Evolutionary conservation across 2,113 vertebrate species (phyloP).

Genomic region (Perca flavescens): DNA sequence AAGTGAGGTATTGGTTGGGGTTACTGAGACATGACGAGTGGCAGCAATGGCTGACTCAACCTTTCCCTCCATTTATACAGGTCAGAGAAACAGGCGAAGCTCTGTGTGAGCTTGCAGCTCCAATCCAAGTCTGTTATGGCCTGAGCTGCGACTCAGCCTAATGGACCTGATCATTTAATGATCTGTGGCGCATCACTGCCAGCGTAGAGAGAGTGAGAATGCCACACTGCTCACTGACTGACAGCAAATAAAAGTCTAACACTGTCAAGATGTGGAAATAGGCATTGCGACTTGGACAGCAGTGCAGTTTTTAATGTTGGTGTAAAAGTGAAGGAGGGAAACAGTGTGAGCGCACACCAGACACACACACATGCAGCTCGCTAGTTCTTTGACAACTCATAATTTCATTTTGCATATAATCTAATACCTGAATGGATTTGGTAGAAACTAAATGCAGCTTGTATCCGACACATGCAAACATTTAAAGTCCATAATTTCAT

Average conservation of each 20-base stretch:
- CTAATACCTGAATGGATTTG: constrained; percentile 5
- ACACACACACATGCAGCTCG: neutral
- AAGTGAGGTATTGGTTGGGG: constrained; percentile 55
- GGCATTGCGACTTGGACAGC: constrained; percentile 30
- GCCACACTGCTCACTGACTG: constrained; percentile 46
- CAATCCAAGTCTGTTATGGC: constrained; percentile 42
- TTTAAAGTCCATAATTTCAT: neutral
- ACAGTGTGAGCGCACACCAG: constrained; percentile 8
- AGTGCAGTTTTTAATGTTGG: neutral
- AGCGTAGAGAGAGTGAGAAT: constrained; percentile 36
- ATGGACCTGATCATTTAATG: constrained; percentile 71
- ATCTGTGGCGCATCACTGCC: constrained; percentile 63
- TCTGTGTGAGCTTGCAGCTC: constrained; percentile 64
- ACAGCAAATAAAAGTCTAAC: constrained; percentile 42
- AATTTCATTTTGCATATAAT: constrained; percentile 6
- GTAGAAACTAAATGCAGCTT: constrained; percentile 9
- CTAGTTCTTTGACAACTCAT: neutral
- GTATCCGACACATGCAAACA: constrained; percentile 7
- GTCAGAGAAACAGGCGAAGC: constrained; percentile 69
- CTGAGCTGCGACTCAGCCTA: constrained; percentile 50
- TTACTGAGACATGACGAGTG: constrained; percentile 64
- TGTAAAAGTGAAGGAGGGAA: constrained; percentile 19
- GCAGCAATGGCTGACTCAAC: constrained; percentile 71
- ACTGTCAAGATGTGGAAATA: constrained; percentile 65
- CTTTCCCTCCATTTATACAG: constrained; percentile 60